Evolutionary conservation across 2,888 invertebrate species (phyloP), one percentile per base, ranked within the genome.

Genomic region (Dolichopus griseipennis): DNA sequence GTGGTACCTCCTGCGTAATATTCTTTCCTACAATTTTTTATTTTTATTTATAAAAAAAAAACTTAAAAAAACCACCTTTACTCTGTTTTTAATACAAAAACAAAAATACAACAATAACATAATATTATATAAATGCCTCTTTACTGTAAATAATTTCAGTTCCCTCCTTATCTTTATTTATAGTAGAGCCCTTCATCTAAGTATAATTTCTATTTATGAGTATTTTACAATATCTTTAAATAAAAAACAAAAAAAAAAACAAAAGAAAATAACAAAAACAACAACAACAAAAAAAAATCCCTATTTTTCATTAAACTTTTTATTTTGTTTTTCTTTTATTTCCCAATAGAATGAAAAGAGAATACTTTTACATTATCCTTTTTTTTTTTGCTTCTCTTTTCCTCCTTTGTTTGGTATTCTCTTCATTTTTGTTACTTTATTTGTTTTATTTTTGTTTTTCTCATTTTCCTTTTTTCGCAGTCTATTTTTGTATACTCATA

Each of bases 321-420:
- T 27, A 27, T 37, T 37, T 37, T n/a, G n/a, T n/a, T n/a, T n/a
- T n/a, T n/a, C n/a, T 52, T 52, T 52, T 15, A 18, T 52, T 52
- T 52, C 52, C 52, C 52, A 12, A 18, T 7, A 52, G 52, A 52
- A 52, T 18, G 18, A 52, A 18, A 52, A 52, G 52, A 52, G n/a
- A 52, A 52, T 12, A 43, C 43, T 52, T 41, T 41, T 52, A n/a
- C 52, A 52, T 52, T 52, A 52, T 52, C 52, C 52, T 52, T 52
- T 52, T 52, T 52, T 12, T 52, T 52, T 18, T 52, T 43, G 43
- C 15, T 52, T 52, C 12, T 15, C n/a, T 52, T 12, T 37, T 37
- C 15, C 2, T 41, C 12, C 8, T 41, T 41, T 41, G 27, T 52
- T 43, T 52, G 18, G 2, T 52, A 18, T 52, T 1, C n/a, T 52